Evolutionary conservation across 1,140 invertebrate genomes (phyloP), one percentile per base, ranked within the genome.

Genomic region (Cydia splendana): DNA sequence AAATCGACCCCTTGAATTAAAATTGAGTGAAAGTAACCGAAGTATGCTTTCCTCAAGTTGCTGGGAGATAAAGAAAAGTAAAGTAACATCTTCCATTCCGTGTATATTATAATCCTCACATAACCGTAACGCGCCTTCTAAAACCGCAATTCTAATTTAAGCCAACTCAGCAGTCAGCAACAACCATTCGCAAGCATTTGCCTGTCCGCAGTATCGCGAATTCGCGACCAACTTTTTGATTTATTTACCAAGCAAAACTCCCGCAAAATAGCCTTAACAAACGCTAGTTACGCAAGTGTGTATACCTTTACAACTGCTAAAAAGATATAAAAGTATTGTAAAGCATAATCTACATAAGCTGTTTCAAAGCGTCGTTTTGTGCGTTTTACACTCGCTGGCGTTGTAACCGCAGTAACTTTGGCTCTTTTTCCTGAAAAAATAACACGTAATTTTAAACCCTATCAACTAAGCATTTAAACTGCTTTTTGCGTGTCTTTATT

Each of bases 201-300:
- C 30, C 65, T 28, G n/a, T n/a, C 3, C 15, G 65, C 62, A 12
- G 62, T 67, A 18, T 38, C 67, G 34, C 13, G 30, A 15, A 5
- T 9, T 38, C 67, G 34, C 13, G 30, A 15, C 15, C n/a, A 45
- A 45, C 28, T 71, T 38, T 71, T 42, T 71, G 67, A 71, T 71
- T 71, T 71, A 71, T 71, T 71, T 71, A 71, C 67, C 34, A 13
- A n/a, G 28, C 65, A 71, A 71, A 62, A 42, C 30, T 38, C 30
- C 38, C 30, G 9, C 38, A 71, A 71, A 71, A 71, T 38, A 69
- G 65, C 67, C 30, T 20, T 62, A 62, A 62, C 57, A 62, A 62
- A 62, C 57, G 2, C 53, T 57, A 57, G 15, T 57, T 18, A 57
- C 15, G 20, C 57, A 62, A 62, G 57, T 62, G 18, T 18, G 53